A percentile compares a stretch with the other conserved stretches of the same genome.
Evolutionary conservation across 1,140 invertebrate species (phyloP).

Genomic region (Drosophila seguyi): DNA sequence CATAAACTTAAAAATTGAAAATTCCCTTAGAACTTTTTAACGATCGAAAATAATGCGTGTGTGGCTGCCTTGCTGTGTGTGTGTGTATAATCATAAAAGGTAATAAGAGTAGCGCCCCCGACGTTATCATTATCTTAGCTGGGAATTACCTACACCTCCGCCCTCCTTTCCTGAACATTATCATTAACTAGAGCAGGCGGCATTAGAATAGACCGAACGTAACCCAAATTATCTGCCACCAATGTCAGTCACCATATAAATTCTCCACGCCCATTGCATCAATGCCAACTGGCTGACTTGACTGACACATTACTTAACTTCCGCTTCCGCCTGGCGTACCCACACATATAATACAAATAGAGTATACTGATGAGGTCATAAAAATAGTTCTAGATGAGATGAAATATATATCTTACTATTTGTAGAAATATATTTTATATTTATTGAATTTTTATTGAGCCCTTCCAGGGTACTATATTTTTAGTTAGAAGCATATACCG

Average conservation of each 20-base stretch:
- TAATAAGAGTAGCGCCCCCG: conserved; percentile 33
- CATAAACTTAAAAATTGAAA: conserved; percentile 12
- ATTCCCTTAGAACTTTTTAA: conserved; percentile 20
- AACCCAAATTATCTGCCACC: conserved; percentile 60
- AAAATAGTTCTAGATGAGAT: neutral
- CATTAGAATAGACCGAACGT: conserved; percentile 49
- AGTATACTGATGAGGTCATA: neutral
- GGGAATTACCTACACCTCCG: conserved; percentile 30
- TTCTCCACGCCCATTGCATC: conserved; percentile 54
- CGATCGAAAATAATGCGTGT: conserved; percentile 32
- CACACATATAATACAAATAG: conserved; percentile 27
- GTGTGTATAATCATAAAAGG: conserved; percentile 31
- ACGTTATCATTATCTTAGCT: conserved; percentile 38
- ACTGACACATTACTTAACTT: conserved; percentile 83
- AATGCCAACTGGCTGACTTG: conserved; percentile 64
- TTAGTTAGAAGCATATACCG: no score
- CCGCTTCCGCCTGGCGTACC: conserved; percentile 72
- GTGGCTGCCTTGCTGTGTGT: neutral
- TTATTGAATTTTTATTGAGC: neutral
- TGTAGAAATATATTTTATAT: neutral
- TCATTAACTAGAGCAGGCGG: conserved; percentile 42
- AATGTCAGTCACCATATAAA: conserved; percentile 38
- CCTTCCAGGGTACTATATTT: no score
- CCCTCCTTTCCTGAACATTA: conserved; percentile 20
- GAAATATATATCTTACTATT: neutral